Evolutionary conservation across 2,113 vertebrate genomes (phyloP), one percentile per base, ranked within the genome.

Genomic region (Setophaga petechia): DNA sequence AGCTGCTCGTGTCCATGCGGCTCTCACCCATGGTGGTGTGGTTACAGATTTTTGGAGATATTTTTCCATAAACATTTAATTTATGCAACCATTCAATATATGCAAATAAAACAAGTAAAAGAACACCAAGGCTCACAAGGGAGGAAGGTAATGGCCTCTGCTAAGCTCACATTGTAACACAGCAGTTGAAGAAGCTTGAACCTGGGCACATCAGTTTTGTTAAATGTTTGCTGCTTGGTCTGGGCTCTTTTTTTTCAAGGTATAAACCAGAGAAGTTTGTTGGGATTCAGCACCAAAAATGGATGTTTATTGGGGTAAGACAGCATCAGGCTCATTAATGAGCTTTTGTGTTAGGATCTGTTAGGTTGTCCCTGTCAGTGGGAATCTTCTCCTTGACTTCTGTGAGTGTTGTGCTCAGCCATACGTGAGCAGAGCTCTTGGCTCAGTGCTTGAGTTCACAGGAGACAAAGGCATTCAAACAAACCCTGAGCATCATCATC

Each of bases 341-440:
- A 28, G 12, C 3, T 84, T 84, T 73, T 73, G n/a, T 7, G 2
- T 8, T 15, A 4, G 47, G 47, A 51, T 18, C 11, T 28, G 2
- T 24, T 61, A 54, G 35, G 31, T 12, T 84, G 57, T 10, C 13
- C 3, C 58, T 57, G 41, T 41, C 77, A 54, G 5, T 1, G 6
- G 67, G 46, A 49, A 41, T 33, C 31, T 86, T 55, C 41, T 49
- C 47, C 61, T 33, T 12, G 46, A 65, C 14, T 39, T 11, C 47
- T 5, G 0, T 0, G 24, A 30, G 19, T 2, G 1, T 2, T 57
- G 59, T 15, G 51, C 55, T 74, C 35, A 65, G 59, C 37, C 44
- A 30, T 0, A 3, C 0, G 0, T 10, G 51, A 91, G 24, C 54
- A 33, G 35, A 77, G 30, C 39, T 80, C 39, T 27, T 33, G 35